Base-by-base conservation (phyloP, 2,797 vertebrate genomes). In the Gila robusta region DNA sequence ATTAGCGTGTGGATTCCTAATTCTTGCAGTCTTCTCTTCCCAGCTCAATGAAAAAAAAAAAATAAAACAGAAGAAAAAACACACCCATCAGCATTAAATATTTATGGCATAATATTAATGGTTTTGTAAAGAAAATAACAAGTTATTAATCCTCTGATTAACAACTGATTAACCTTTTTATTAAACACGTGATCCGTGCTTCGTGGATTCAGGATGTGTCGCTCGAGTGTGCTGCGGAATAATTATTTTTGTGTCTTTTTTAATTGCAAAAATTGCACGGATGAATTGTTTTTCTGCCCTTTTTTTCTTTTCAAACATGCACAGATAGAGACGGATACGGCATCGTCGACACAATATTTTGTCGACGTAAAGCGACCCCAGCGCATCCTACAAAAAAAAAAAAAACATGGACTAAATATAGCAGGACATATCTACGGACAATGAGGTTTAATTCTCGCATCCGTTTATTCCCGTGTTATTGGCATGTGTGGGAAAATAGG, bases 161-260 rank as follows among this genome's bases (percentile, higher is more conserved):
- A 95, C 95, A 95, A 95, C 95, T 96, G 95, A 96, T 96, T 96
- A 96, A 96, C 95, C 95, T 96, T 95, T 96, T 96, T 95, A 96
- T 95, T 94, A 94, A 95, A 94, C 94, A 95, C 92, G 94, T 95
- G 95, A 96, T 95, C 95, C 94, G 93, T 95, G 94, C 94, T 94
- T 95, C 93, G 92, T 93, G 92, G 93, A 95, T 93, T 95, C 93
- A 92, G 94, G 94, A 96, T 94, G 94, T 94, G 94, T 95, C 92
- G 92, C 94, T 91, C 92, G 94, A 94, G 94, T 95, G 94, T 92
- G 92, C 93, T 88, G 93, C 90, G 90, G 94, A 95, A 95, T 96
- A 95, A 95, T 95, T 96, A 95, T 96, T 95, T 96, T 94, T 94
- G 93, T 95, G 95, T 96, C 94, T 95, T 95, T 95, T 95, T 92